Evolutionary conservation across 2,888 invertebrate species (phyloP), one percentile per base, ranked within the genome.

Genomic region (Eilema griseolum): DNA sequence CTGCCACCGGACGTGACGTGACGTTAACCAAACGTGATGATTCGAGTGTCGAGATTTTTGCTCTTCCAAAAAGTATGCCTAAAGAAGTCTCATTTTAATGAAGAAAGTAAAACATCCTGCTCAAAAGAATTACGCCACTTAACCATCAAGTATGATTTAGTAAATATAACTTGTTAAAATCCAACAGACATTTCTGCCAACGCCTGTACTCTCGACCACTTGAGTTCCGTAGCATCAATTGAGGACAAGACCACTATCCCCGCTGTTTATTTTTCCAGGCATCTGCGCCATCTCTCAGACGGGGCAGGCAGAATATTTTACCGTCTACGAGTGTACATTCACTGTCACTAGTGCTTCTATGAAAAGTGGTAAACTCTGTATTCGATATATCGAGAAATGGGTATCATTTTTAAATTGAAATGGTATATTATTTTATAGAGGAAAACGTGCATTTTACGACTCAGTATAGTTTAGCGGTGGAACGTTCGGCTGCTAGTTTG

Each of bases 251-350:
- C 63, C 70, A 67, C 71, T 73, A 64, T 31, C 23, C 61, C 24
- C 33, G 64, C 66, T 68, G 76, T 80, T 76, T 78, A 76, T 78
- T 71, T 74, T 61, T 31, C 61, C n/a, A 62, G 69, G 67, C 33
- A 56, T 70, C 61, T 41, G 66, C 61, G 57, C n/a, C 46, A 33
- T 65, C 64, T 52, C 56, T 59, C 46, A 63, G 59, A 68, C 57
- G 10, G n/a, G 23, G 3, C 56, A 37, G 26, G 41, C 33, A 52
- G 65, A 69, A 69, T 69, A 69, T 59, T 63, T 69, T 60, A 69
- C 31, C 46, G 56, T 31, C 23, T 56, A 14, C 65, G 23, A 33
- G 56, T n/a, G n/a, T 63, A 67, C 26, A 28, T 67, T 28, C 67
- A 23, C 59, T 67, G 16, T 26, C 26, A 28, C 20, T 37, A 57